Percentiles rank a stretch among this genome's conserved stretches.
Evolutionary conservation across 2,888 invertebrate species (phyloP).

Genomic region (Amphipoea lucens): DNA sequence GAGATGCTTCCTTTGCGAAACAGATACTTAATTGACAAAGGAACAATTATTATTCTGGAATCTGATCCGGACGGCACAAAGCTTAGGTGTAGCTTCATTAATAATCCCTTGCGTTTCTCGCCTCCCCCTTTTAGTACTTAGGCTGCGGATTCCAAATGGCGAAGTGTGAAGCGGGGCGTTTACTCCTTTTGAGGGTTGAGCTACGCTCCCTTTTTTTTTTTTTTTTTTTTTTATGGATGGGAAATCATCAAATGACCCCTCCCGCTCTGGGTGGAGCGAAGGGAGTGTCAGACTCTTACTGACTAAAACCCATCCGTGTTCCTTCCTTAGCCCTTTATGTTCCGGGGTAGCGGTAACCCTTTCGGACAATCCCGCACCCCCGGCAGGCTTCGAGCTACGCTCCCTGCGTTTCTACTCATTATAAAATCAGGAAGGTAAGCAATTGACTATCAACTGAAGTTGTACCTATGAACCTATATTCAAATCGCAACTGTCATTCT

Average conservation of each 20-base stretch:
- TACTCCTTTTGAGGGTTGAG: background rate
- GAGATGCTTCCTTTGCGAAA: background rate
- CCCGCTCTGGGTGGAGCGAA: too few species aligned
- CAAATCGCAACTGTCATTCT: background rate
- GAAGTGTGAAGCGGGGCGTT: too few species aligned
- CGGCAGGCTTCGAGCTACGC: too few species aligned
- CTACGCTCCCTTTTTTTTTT: too few species aligned
- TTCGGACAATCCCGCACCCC: too few species aligned
- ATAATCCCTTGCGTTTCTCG: background rate
- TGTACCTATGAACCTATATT: background rate
- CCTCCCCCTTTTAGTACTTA: background rate
- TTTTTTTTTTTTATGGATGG: too few species aligned
- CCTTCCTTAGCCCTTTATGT: too few species aligned
- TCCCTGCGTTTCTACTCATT: background rate
- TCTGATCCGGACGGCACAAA: background rate
- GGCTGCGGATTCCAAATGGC: background rate
- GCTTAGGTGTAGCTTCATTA: background rate
- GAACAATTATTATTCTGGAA: too few species aligned
- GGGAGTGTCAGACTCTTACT: too few species aligned
- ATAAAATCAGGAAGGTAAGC: background rate
- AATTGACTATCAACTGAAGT: background rate
- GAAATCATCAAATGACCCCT: too few species aligned
- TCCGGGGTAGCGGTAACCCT: too few species aligned
- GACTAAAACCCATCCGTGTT: too few species aligned
- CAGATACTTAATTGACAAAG: background rate